phyloP scores from a whole-genome alignment of 2,113 vertebrate species.

The Eolophus roseicapilla region DNA sequence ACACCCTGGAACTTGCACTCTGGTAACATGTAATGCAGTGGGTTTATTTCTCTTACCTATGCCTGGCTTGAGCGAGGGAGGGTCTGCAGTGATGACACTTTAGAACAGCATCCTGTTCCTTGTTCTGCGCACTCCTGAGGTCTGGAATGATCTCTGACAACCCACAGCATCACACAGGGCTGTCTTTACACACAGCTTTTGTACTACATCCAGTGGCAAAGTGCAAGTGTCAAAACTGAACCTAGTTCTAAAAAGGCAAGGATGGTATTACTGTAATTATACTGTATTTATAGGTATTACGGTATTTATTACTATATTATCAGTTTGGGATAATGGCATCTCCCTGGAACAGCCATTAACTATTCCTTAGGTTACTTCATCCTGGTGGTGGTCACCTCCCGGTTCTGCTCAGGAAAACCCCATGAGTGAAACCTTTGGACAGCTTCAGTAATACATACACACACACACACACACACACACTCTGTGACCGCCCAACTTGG shows the following conservation, averaged over 20 bases:
- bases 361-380: too few relatives aligned
- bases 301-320: too few relatives aligned
- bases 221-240: neutral
- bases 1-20: too few relatives aligned
- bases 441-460: too few relatives aligned
- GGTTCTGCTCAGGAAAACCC: too few relatives aligned
- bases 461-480: too few relatives aligned
- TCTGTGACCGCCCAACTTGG: too few relatives aligned
- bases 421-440: too few relatives aligned
- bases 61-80: rapidly evolving
- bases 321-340: rapidly evolving
- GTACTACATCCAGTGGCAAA: neutral
- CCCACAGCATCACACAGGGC: neutral
- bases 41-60: rapidly evolving
- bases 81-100: neutral
- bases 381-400: too few relatives aligned
- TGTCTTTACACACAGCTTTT: rapidly evolving
- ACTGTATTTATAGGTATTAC: too few relatives aligned
- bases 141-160: neutral
- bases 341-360: neutral
- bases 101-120: rapidly evolving
- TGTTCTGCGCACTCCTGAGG: neutral
- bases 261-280: rapidly evolving
- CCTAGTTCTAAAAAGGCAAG: neutral
- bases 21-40: rapidly evolving